Conservation (phyloP, 2,113 vertebrate genomes). For the Scatophagus argus region DNA sequence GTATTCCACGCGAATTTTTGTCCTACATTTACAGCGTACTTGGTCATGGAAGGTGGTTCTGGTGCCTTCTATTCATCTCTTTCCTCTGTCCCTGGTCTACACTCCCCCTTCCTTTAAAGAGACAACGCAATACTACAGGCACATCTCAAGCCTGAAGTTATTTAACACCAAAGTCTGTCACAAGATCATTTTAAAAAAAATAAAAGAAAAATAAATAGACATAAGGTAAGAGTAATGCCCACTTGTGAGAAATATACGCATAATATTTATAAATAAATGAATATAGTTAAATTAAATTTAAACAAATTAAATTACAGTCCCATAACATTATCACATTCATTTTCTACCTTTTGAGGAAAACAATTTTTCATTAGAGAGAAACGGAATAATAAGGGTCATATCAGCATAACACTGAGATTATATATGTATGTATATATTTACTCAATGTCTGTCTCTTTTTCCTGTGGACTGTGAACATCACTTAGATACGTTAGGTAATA, state of each 20-base stretch:
- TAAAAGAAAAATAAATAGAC: neutral
- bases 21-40: conserved; percentile 81
- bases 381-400: no score
- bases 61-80: conserved; percentile 84
- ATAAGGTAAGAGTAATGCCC: neutral
- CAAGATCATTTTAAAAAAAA: neutral
- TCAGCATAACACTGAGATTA: no score
- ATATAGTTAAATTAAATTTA: no score
- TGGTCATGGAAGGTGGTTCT: conserved; percentile 82
- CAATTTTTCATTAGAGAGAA: no score
- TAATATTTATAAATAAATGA: no score
- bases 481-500: neutral
- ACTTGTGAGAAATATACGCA: neutral
- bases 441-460: no score
- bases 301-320: no score
- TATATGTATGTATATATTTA: no score
- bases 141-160: conserved; percentile 49
- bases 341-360: no score
- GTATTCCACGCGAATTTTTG: conserved; percentile 76
- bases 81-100: conserved; percentile 75
- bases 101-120: conserved; percentile 85
- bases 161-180: neutral
- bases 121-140: conserved; percentile 75
- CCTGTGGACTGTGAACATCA: no score
- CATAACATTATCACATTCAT: no score